These are phyloP conservation scores for Craniophora ligustri DNA, from an alignment of 2,888 invertebrate genomes.

Conservation along the genomic window DNA sequence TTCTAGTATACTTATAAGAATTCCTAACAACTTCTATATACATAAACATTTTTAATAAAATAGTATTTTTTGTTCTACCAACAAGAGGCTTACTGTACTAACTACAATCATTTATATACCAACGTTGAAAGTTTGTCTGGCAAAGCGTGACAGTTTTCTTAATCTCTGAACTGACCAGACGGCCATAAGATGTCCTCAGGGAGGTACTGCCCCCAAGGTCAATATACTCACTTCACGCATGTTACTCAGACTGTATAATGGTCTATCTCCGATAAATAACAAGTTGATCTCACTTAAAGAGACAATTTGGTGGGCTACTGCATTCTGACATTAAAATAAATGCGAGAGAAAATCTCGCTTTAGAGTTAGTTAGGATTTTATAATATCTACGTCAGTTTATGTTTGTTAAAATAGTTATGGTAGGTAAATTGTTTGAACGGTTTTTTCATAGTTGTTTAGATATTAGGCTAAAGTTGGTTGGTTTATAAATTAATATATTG, in stretches of 20 bases:
- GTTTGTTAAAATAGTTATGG: conserved; percentile 17
- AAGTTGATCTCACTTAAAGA: conserved; percentile 9
- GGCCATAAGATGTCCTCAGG: neutral
- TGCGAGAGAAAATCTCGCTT: conserved; percentile 10
- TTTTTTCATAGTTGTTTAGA: too few relatives aligned
- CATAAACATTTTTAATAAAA: too few relatives aligned
- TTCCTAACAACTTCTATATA: too few relatives aligned
- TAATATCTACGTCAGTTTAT: conserved; percentile 20
- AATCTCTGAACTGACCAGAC: neutral
- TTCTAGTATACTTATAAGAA: too few relatives aligned
- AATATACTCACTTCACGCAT: neutral
- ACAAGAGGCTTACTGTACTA: too few relatives aligned
- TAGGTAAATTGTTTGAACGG: too few relatives aligned
- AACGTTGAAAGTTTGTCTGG: too few relatives aligned
- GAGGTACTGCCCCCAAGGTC: neutral
- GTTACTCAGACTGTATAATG: neutral
- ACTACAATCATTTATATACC: too few relatives aligned
- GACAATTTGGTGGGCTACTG: conserved; percentile 1
- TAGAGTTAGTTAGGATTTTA: conserved; percentile 28
- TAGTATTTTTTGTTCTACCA: too few relatives aligned
- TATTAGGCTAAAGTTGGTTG: too few relatives aligned
- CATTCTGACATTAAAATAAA: conserved; percentile 14
- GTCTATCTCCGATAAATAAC: neutral
- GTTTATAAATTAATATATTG: too few relatives aligned
- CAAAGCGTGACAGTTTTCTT: neutral